Conservation (phyloP, 2,797 vertebrate species). For the Schizopygopsis pylzovi region DNA sequence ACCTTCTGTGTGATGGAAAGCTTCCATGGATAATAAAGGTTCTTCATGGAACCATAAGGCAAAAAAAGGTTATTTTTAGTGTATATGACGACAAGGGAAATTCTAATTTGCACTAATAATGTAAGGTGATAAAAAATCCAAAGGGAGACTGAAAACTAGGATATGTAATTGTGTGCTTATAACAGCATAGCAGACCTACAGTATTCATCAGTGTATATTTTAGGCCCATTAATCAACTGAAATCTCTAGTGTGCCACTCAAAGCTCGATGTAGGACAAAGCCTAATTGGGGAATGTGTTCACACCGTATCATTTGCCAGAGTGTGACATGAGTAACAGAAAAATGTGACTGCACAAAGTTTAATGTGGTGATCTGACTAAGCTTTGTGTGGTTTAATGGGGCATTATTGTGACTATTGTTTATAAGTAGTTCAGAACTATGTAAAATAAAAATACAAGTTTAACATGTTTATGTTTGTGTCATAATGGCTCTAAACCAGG, state of each 20-base stretch:
- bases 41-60: not conserved
- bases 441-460: conserved; percentile 32
- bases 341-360: conserved; percentile 50
- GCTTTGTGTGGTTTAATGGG: not conserved
- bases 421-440: not conserved
- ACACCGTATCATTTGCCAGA: conserved; percentile 50
- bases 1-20: not conserved
- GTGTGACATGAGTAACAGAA: conserved; percentile 43
- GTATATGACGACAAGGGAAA: not conserved
- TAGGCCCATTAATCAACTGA: conserved; percentile 52
- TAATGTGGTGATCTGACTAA: conserved; percentile 15
- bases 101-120: not conserved
- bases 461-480: not conserved
- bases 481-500: not conserved
- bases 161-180: conserved; percentile 35
- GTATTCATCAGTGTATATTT: conserved; percentile 35
- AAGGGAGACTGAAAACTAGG: conserved; percentile 25
- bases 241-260: conserved; percentile 59
- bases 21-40: not conserved
- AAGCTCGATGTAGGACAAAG: conserved; percentile 50
- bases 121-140: conserved; percentile 8
- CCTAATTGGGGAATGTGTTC: conserved; percentile 45
- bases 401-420: not conserved
- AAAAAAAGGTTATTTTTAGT: not conserved
- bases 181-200: conserved; percentile 23